Evolutionary conservation across 2,113 vertebrate species (phyloP).

Genomic region (Eclectus roratus): DNA sequence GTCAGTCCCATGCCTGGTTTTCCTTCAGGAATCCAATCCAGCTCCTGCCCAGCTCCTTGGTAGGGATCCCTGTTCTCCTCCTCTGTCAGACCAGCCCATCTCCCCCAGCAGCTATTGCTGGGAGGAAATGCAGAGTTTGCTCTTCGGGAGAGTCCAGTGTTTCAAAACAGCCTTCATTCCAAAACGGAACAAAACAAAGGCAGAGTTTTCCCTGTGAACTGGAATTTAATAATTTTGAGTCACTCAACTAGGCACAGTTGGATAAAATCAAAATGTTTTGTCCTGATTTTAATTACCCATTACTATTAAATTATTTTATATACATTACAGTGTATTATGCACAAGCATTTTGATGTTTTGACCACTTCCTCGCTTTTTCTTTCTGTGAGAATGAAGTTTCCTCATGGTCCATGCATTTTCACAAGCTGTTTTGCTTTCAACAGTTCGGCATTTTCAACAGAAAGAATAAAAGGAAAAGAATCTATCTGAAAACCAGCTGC

Average conservation of each 20-base stretch:
- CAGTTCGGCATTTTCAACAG: constrained; percentile 49
- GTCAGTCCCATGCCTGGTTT: background rate
- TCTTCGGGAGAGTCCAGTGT: background rate
- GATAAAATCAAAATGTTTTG: constrained; percentile 60
- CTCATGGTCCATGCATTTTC: constrained; percentile 38
- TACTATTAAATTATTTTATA: constrained; percentile 67
- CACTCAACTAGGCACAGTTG: constrained; percentile 19
- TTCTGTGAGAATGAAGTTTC: constrained; percentile 49
- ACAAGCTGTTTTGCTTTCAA: constrained; percentile 63
- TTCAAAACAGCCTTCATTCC: constrained; percentile 21
- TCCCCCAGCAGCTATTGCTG: background rate
- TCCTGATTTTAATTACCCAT: constrained; percentile 69
- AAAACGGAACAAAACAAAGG: constrained; percentile 7
- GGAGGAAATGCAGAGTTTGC: background rate
- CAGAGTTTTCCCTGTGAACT: constrained; percentile 20
- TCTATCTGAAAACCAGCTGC: constrained; percentile 57
- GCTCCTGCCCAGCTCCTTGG: background rate
- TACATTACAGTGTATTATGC: constrained; percentile 54
- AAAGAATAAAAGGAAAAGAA: background rate
- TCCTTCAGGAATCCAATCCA: background rate
- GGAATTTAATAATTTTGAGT: constrained; percentile 47
- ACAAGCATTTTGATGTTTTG: constrained; percentile 63
- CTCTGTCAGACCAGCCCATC: background rate
- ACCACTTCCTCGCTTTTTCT: constrained; percentile 58
- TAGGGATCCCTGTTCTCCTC: background rate